Percentiles rank a stretch among this genome's conserved stretches.
Evolutionary conservation across 2,888 invertebrate genomes (phyloP).

Genomic region (Atethmia centrago): DNA sequence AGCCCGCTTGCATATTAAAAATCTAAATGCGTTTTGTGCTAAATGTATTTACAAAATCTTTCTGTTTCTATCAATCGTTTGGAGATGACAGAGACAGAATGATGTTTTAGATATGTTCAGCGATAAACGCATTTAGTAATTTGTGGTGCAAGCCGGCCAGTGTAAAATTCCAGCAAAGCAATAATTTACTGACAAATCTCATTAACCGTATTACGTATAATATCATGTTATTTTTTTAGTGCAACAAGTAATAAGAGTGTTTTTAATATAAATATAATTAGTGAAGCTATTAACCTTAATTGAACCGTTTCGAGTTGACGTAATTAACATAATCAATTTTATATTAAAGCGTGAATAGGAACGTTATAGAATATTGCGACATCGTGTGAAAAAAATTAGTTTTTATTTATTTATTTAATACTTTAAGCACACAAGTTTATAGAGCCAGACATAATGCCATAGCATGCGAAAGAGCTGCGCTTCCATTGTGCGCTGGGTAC

Average conservation of each 20-base stretch:
- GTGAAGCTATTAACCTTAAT: constrained; percentile 51
- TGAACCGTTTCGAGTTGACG: constrained; percentile 17
- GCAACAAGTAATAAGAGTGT: constrained; percentile 2
- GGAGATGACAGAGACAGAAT: background rate
- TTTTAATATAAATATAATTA: constrained; percentile 38
- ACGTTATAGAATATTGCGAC: constrained; percentile 12
- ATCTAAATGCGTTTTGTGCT: background rate
- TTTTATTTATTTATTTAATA: background rate
- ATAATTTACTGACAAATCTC: background rate
- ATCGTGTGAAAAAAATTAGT: background rate
- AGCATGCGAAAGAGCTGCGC: too few species aligned
- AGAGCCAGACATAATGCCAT: background rate
- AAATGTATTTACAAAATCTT: background rate
- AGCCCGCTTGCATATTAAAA: background rate
- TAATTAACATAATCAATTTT: constrained; percentile 48
- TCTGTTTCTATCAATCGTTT: background rate
- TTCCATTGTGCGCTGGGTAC: too few species aligned
- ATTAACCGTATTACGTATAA: constrained; percentile 30
- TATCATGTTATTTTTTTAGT: constrained; percentile 1
- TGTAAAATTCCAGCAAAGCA: background rate
- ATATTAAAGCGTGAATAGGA: constrained; percentile 37
- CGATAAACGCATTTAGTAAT: background rate
- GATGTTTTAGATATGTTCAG: background rate
- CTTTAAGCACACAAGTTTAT: background rate
- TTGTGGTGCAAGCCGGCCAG: background rate